Percentiles rank a stretch among this genome's conserved stretches.
These are phyloP conservation scores for Muscicapa striata DNA, from an alignment of 2,797 vertebrate genomes.

Conservation along the genomic window DNA sequence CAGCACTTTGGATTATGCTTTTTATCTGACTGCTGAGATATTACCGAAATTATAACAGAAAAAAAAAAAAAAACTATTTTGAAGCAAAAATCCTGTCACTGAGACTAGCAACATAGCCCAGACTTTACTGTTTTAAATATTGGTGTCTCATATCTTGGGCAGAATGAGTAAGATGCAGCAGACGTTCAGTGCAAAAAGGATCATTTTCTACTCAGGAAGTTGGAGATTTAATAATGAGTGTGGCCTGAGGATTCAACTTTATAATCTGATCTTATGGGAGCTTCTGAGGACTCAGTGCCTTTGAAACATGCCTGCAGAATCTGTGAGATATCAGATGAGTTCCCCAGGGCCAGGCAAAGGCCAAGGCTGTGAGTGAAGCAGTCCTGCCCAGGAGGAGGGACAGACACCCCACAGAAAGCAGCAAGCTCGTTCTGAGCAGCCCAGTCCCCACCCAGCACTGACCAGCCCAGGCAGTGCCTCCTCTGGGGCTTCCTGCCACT, in stretches of 20 bases:
- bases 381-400: not conserved
- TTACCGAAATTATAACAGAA: not conserved
- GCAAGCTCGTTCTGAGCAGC: not conserved
- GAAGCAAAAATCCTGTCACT: not conserved
- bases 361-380: not conserved
- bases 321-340: not conserved
- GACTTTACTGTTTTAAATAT: not conserved
- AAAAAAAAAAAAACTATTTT: not conserved
- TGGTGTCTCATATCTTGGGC: not conserved
- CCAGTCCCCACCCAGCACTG: not conserved
- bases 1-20: not conserved
- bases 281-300: not conserved
- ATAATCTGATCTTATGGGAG: not conserved
- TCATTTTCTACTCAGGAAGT: not conserved
- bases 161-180: not conserved
- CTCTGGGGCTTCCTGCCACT: not conserved
- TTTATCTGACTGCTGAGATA: not conserved
- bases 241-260: not conserved
- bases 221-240: not conserved
- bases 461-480: accelerated
- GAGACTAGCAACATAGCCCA: not conserved
- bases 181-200: not conserved
- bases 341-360: not conserved
- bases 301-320: not conserved
- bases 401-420: not conserved